Evolutionary conservation across 2,888 invertebrate species (phyloP).

Genomic region (Nephrotoma guestfalica): DNA sequence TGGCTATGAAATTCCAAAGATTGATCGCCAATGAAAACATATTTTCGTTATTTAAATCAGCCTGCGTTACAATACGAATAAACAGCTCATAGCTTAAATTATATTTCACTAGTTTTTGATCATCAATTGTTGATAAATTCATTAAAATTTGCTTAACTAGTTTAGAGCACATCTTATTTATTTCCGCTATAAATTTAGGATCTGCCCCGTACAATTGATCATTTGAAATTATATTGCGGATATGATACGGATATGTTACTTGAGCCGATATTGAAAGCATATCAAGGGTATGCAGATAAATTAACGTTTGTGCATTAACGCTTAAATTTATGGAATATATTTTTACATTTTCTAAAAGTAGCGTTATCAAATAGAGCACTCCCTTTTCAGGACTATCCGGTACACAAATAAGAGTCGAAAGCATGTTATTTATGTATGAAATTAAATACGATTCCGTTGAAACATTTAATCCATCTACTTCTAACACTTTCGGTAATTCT

Average conservation of each 20-base stretch:
- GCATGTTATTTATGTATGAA: conserved; percentile 58
- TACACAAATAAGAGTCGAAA: conserved; percentile 67
- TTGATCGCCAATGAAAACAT: conserved; percentile 58
- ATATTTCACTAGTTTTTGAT: conserved; percentile 51
- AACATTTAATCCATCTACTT: conserved; percentile 59
- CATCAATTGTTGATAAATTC: conserved; percentile 53
- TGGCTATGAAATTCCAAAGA: conserved; percentile 67
- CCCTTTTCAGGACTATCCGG: conserved; percentile 85
- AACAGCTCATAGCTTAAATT: conserved; percentile 60
- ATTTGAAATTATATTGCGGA: conserved; percentile 82
- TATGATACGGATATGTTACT: conserved; percentile 72
- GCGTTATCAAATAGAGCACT: conserved; percentile 64
- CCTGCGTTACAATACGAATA: conserved; percentile 47
- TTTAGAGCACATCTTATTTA: conserved; percentile 61
- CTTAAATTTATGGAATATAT: conserved; percentile 55
- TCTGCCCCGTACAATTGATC: conserved; percentile 84
- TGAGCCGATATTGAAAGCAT: conserved; percentile 65
- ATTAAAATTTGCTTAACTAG: conserved; percentile 62
- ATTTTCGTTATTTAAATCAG: conserved; percentile 43
- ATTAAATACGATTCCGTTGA: conserved; percentile 57
- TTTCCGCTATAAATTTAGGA: conserved; percentile 65
- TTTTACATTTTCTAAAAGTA: conserved; percentile 67
- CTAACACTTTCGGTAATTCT: conserved; percentile 54
- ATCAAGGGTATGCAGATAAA: conserved; percentile 64
- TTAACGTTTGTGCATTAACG: conserved; percentile 46